Evolutionary conservation across 2,797 vertebrate species (phyloP), one percentile per base, ranked within the genome.

Genomic region (Cryptoblepharus egeriae): DNA sequence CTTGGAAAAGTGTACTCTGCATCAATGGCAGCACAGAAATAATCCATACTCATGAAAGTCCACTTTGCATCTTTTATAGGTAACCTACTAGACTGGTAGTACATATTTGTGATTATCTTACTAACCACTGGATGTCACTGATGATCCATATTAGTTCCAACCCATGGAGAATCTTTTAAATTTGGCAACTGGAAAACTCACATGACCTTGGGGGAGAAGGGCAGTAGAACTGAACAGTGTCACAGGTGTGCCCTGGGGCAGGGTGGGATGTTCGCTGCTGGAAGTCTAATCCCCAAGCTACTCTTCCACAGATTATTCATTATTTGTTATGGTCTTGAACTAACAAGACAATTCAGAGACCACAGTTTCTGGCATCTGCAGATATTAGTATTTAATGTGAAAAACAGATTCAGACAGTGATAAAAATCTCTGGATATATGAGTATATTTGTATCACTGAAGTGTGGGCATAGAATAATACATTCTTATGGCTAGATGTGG

Each of bases 51-150:
- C 45, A 63, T 72, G 11, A 30, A 8, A 55, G n/a, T 76, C 58
- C 0, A 0, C 2, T 74, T 30, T 30, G 2, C 3, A 12, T 75
- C 75, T 45, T 28, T 42, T 86, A 2, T 79, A 80, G 75, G 42
- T 45, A 69, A 75, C 4, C 6, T 65, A 11, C 81, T 12, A 70
- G 79, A 78, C 35, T 87, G 39, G 6, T 81, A 42, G 0, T 1
- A 1, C 35, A 70, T 81, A 89, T 83, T 80, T 93, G 91, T 88
- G 68, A 88, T 88, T 87, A 69, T 81, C 75, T 3, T 5, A 83
- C 3, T 10, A 86, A 39, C 92, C 92, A 79, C 92, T 92, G 92
- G 93, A 88, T 93, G 92, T 94, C 93, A 91, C 83, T 94, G 67
- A 90, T 35, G 92, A 88, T 90, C 92, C 87, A 73, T 68, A 88